Evolutionary conservation across 2,888 invertebrate species (phyloP), one percentile per base, ranked within the genome.

Genomic region (Mimas tiliae): DNA sequence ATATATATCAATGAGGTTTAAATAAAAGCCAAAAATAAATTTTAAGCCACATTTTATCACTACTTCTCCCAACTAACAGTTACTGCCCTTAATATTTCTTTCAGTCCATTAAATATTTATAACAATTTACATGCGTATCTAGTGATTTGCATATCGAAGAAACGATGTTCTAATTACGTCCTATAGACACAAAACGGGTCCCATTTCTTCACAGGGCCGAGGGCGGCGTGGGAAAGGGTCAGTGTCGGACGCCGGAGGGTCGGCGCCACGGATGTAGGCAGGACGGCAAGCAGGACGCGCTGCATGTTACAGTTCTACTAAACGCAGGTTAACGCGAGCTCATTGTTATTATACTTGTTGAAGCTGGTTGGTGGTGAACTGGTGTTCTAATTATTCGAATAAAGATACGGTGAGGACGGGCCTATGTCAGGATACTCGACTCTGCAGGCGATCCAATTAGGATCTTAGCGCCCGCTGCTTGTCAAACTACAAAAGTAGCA

Each of bases 211-310:
- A 62, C 66, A 38, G 11, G 34, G 19, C 51, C 34, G 34, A 8
- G 63, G 19, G 50, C 21, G 52, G 70, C 86, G 85, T 89, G 89
- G 81, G 89, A 87, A 87, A 79, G 77, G 84, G 84, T 83, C 85
- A 85, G 78, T 77, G 79, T 72, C 82, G 38, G 74, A 77, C 74
- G 78, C 80, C 55, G 55, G 34, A 34, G 55, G 55, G 55, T 55
- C 38, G 58, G 58, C 58, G 58, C 58, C 58, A 74, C 85, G 88
- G 87, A 88, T 85, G 81, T 76, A 72, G 58, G 38, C 58, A 19
- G 42, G 65, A 65, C 34, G 55, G 52, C 47, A 12, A 71, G 62
- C 77, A 77, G 83, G 80, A 87, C 86, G 83, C 82, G 84, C 7
- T 38, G 9, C 38, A 63, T 42, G 47, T 19, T 62, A 47, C 21